Conservation (phyloP, 2,888 invertebrate species). For the Neoascia interrupta region DNA sequence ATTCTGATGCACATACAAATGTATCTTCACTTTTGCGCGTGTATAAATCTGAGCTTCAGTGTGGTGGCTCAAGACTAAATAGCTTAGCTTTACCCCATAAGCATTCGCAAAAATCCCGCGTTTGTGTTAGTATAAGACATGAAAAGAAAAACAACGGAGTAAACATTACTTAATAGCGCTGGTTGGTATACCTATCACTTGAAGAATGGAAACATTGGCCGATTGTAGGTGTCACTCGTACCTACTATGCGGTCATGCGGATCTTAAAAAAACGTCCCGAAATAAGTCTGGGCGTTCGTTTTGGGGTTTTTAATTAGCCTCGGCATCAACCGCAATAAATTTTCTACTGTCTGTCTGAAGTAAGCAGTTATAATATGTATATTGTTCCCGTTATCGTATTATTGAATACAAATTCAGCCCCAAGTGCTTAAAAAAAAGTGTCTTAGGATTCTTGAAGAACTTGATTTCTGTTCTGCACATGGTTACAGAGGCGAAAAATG, state of each 20-base stretch:
- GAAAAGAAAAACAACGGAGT: constrained; percentile 2
- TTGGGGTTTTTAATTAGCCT: constrained; percentile 38
- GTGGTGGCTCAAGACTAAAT: neutral
- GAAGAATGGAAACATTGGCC: constrained; percentile 29
- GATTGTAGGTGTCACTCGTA: constrained; percentile 59
- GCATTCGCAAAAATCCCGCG: constrained; percentile 3
- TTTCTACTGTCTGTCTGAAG: constrained; percentile 28
- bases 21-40: too few relatives aligned
- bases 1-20: too few relatives aligned
- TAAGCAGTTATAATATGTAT: constrained; percentile 39
- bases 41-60: too few relatives aligned
- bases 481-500: constrained; percentile 2
- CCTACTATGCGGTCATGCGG: constrained; percentile 56
- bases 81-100: constrained; percentile 1
- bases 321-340: constrained; percentile 36
- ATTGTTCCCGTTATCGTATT: constrained; percentile 27
- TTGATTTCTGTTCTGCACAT: neutral
- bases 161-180: constrained; percentile 62
- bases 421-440: neutral
- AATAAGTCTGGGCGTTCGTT: constrained; percentile 11
- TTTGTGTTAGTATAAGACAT: constrained; percentile 7
- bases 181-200: constrained; percentile 30
- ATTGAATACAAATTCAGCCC: constrained; percentile 17
- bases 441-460: constrained; percentile 20
- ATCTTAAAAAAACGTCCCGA: too few relatives aligned